Evolutionary conservation across 2,888 invertebrate genomes (phyloP).

Genomic region (Stictocephala bisonia): DNA sequence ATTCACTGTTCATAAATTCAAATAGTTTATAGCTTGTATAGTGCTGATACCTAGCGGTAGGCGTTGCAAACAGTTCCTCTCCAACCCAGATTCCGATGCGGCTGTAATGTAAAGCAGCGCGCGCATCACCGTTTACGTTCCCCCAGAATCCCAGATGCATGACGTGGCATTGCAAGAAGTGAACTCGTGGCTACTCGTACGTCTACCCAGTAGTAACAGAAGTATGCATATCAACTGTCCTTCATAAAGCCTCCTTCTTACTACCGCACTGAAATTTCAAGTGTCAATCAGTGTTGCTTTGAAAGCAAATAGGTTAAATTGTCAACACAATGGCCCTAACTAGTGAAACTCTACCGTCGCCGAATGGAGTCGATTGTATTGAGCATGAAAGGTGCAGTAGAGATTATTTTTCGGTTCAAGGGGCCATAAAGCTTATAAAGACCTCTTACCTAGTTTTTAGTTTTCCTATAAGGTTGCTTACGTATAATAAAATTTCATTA

Average conservation of each 20-base stretch:
- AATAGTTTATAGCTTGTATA: too few relatives aligned
- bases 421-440: conserved; percentile 32
- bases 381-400: conserved; percentile 56
- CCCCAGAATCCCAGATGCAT: too few relatives aligned
- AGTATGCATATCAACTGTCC: neutral
- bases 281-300: conserved; percentile 41
- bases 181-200: conserved; percentile 23
- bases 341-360: conserved; percentile 53
- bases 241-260: conserved; percentile 15
- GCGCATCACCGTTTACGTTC: too few relatives aligned
- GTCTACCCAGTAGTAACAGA: neutral
- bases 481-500: neutral
- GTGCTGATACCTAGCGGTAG: neutral
- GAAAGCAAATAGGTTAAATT: conserved; percentile 37
- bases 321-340: conserved; percentile 54
- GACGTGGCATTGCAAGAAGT: too few relatives aligned
- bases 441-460: conserved; percentile 34
- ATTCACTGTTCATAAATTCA: too few relatives aligned
- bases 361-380: conserved; percentile 54
- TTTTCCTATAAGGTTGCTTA: conserved; percentile 21
- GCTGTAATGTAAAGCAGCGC: too few relatives aligned
- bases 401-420: conserved; percentile 41
- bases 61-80: neutral
- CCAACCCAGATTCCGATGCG: too few relatives aligned
- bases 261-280: conserved; percentile 36